Evolutionary conservation across 2,113 vertebrate species (phyloP).

Genomic region (Odocoileus virginianus): DNA sequence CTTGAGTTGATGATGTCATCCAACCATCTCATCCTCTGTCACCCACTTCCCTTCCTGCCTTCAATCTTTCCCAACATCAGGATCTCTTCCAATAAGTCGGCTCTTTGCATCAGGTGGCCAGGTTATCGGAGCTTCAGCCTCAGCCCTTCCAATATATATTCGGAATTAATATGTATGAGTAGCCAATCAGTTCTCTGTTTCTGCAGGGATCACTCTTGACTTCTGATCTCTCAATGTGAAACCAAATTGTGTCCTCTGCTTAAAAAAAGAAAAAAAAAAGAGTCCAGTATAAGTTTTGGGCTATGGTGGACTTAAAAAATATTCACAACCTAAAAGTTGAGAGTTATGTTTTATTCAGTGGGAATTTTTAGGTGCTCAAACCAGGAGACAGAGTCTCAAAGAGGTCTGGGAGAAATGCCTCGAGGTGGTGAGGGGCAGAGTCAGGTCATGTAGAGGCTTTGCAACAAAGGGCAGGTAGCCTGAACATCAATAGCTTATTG

Average conservation of each 20-base stretch:
- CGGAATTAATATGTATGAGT: not conserved
- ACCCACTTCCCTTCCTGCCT: not conserved
- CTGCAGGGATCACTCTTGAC: not conserved
- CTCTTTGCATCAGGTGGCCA: not conserved
- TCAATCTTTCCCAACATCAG: not conserved
- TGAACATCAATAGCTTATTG: not conserved
- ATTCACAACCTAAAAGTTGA: not conserved
- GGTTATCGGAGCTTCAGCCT: not conserved
- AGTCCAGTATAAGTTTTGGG: no score
- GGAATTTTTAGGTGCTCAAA: not conserved
- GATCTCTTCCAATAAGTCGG: not conserved
- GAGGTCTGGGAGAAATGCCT: not conserved
- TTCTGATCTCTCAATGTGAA: not conserved
- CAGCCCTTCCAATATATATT: not conserved
- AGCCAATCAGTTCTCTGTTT: not conserved
- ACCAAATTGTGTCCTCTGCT: not conserved
- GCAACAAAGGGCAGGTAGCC: not conserved
- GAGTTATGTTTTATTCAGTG: not conserved
- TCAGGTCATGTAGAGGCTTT: not conserved
- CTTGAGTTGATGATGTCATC: not conserved
- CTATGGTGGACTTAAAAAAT: not conserved
- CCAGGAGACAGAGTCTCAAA: not conserved
- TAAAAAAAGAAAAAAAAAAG: not conserved
- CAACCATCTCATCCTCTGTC: not conserved
- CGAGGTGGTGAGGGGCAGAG: not conserved